Conservation (phyloP, 2,888 invertebrate genomes). For the Molanna angustata region DNA sequence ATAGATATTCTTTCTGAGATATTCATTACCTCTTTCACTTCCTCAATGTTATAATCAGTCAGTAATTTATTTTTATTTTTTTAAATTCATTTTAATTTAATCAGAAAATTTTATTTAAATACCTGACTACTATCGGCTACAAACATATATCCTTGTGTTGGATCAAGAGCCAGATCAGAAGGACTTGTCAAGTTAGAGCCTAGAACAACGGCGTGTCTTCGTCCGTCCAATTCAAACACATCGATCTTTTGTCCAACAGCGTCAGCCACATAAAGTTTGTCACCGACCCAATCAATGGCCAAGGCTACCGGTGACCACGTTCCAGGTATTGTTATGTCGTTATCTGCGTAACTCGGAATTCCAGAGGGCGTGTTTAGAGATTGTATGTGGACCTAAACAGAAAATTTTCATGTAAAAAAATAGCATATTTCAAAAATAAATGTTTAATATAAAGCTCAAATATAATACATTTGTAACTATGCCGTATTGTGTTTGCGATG, state of each 20-base stretch:
- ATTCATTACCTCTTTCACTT: too few species aligned
- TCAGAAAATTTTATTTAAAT: too few species aligned
- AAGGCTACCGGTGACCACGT: slow-evolving; percentile 88
- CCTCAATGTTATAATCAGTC: too few species aligned
- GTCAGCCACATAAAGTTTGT: slow-evolving; percentile 94
- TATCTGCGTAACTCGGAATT: slow-evolving; percentile 48
- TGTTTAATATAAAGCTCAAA: too few species aligned
- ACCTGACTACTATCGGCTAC: slow-evolving; percentile 82
- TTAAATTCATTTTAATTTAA: too few species aligned
- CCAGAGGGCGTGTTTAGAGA: slow-evolving; percentile 50
- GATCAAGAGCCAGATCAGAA: slow-evolving; percentile 89
- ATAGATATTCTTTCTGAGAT: too few species aligned
- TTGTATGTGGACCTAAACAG: slow-evolving; percentile 59
- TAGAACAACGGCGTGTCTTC: slow-evolving; percentile 86
- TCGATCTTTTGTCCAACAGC: slow-evolving; percentile 91
- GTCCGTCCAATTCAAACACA: slow-evolving; percentile 84
- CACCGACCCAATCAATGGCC: slow-evolving; percentile 96
- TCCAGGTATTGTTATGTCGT: slow-evolving; percentile 73
- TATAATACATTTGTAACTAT: too few species aligned
- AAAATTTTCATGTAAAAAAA: too few species aligned
- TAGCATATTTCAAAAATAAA: too few species aligned
- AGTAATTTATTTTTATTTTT: not conserved
- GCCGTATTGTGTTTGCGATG: too few species aligned
- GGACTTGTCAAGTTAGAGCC: slow-evolving; percentile 90
- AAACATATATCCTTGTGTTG: slow-evolving; percentile 84